Percentiles rank a stretch among this genome's conserved stretches.
These are phyloP conservation scores for Sminthurinus aureus DNA, from an alignment of 2,888 invertebrate genomes.

Conservation along the genomic window DNA sequence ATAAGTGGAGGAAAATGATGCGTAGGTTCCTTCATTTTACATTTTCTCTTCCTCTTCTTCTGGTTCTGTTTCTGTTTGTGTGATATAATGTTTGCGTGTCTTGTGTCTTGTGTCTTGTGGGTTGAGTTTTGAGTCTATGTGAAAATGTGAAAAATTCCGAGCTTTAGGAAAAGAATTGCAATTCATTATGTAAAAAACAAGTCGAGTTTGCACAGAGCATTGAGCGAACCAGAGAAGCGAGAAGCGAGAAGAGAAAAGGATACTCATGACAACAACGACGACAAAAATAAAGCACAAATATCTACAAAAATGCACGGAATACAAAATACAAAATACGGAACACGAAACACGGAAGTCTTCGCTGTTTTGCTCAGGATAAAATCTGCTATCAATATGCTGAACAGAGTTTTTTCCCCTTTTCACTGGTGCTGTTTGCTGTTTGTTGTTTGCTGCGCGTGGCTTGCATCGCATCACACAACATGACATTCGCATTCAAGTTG, in stretches of 20 bases:
- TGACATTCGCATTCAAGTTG: not conserved
- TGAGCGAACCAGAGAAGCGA: not conserved
- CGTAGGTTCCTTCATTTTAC: not conserved
- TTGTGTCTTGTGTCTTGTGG: no score
- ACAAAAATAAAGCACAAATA: no score
- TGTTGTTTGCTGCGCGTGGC: constrained; percentile 2
- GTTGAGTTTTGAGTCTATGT: not conserved
- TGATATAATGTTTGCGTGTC: no score
- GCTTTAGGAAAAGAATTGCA: constrained; percentile 9
- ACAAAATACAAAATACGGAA: no score
- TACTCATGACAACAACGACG: no score
- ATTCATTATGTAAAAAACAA: not conserved
- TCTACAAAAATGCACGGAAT: no score
- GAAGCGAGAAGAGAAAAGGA: not conserved
- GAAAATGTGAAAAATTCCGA: not conserved
- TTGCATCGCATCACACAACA: not conserved
- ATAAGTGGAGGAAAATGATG: not conserved
- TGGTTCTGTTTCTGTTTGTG: no score
- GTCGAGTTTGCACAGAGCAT: not conserved
- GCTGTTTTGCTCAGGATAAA: not conserved
- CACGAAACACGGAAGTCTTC: not conserved
- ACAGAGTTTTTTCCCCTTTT: not conserved
- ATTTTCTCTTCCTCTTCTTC: no score
- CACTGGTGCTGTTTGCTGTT: not conserved
- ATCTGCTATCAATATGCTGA: not conserved